Base-by-base conservation (phyloP, 2,113 vertebrate genomes). In the Hyla sarda region DNA sequence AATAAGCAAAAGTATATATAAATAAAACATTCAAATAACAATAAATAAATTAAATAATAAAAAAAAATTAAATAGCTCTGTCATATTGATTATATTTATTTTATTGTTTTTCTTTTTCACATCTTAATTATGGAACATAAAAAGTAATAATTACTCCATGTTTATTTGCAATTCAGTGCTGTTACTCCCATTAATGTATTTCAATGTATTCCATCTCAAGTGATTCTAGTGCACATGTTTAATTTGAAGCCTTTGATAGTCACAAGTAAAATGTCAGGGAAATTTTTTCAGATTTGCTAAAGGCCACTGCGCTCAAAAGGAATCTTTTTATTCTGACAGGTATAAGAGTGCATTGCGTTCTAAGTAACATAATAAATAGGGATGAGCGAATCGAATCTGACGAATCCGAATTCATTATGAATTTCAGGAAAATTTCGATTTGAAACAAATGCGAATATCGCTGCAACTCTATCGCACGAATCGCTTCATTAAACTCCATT, bases 191-290 rank as follows among this genome's bases (percentile, higher is more conserved):
- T 84, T 80, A 86, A 82, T 77, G n/a, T 13, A 0, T 56, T 87
- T 19, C 14, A 5, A 75, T 83, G 30, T 77, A 47, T 87, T 89
- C 82, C 58, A 25, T n/a, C n/a, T n/a, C n/a, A 75, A 0, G 17
- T 82, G 81, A n/a, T 25, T 87, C 82, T 88, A 69, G 82, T 88
- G 21, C 23, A 82, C 14, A 1, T 87, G 4, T 77, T 88, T 79
- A 72, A 82, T 91, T 90, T 90, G 91, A 90, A 90, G 56, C 73
- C 32, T 87, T 45, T 89, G 75, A 78, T 83, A 90, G 58, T 80
- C 90, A 77, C 58, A 80, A 82, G 23, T 86, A 52, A 89, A 87
- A 88, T 90, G 82, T 88, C 87, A 91, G 84, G 75, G 89, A 89
- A 37, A 52, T 77, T 87, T 91, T 89, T 88, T 50, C 84, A 30